Evolutionary conservation across 1,140 invertebrate genomes (phyloP), one percentile per base, ranked within the genome.

Genomic region (Camponotus floridanus): DNA sequence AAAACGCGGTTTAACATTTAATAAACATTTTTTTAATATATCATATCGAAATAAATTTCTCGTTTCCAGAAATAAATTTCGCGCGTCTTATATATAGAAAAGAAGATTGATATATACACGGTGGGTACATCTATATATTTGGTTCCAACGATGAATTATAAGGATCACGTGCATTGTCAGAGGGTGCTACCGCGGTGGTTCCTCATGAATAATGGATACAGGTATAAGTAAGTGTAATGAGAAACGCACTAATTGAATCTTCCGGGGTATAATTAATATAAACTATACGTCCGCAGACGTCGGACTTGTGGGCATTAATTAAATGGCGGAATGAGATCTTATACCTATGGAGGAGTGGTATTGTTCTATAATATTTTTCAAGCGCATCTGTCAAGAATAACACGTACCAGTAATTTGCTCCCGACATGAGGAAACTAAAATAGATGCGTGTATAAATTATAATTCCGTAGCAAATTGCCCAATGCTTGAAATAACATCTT

Each of bases 171-270:
- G 85, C 90, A 93, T 91, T 92, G 92, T 93, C 92, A 91, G 89
- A 85, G 65, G 57, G 80, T 85, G 85, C 87, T 88, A 87, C 81
- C 86, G 87, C 86, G 78, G 81, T 78, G 87, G 73, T 87, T 88
- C 86, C 88, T 94, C 91, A 93, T 95, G 93, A 94, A 95, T 95
- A 94, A 94, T 95, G 92, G 91, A 94, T 94, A 92, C 89, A 86
- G 85, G 89, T 93, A 91, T 93, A 93, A 94, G 92, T 94, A 93
- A 94, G 93, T 92, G 93, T 94, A 95, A 94, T 93, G 94, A 95
- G 94, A 92, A 93, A 94, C 92, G 92, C 92, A 93, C 93, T 94
- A 94, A 94, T 95, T 94, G 94, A 94, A 94, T 94, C 94, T 94
- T 94, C 94, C 93, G 92, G 92, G 91, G 91, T 93, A 89, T 93